Conservation (phyloP, 2,113 vertebrate genomes). For the Clarias batrachus region DNA sequence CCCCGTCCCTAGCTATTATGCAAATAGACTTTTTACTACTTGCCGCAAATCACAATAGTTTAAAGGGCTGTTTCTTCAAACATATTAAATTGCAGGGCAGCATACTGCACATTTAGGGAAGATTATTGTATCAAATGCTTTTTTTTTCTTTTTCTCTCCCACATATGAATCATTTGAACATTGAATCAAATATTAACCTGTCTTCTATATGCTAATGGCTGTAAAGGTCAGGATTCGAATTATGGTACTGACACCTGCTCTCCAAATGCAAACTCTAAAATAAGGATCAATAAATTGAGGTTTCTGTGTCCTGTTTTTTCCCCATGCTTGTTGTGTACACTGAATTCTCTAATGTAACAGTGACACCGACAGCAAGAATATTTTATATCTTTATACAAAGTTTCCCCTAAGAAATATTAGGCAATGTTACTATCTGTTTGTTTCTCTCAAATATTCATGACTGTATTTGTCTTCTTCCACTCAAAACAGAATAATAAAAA, state of each 20-base stretch:
- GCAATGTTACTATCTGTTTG: background rate
- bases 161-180: background rate
- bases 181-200: background rate
- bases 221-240: conserved; percentile 23
- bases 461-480: background rate
- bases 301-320: conserved; percentile 5
- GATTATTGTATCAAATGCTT: background rate
- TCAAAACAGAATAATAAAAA: background rate
- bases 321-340: background rate
- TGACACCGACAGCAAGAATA: background rate
- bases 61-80: conserved; percentile 24
- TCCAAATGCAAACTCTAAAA: background rate
- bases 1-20: conserved; percentile 30
- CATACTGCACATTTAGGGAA: conserved; percentile 1
- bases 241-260: background rate
- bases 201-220: conserved; percentile 19
- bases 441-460: background rate
- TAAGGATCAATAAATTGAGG: conserved; percentile 19
- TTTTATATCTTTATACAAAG: background rate
- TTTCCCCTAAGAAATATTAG: background rate
- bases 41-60: conserved; percentile 18
- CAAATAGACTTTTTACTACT: conserved; percentile 42
- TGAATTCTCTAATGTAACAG: background rate
- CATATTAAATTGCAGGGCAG: conserved; percentile 18
- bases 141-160: background rate